Evolutionary conservation across 2,797 vertebrate genomes (phyloP).

Genomic region (Meriones psammophilus): DNA sequence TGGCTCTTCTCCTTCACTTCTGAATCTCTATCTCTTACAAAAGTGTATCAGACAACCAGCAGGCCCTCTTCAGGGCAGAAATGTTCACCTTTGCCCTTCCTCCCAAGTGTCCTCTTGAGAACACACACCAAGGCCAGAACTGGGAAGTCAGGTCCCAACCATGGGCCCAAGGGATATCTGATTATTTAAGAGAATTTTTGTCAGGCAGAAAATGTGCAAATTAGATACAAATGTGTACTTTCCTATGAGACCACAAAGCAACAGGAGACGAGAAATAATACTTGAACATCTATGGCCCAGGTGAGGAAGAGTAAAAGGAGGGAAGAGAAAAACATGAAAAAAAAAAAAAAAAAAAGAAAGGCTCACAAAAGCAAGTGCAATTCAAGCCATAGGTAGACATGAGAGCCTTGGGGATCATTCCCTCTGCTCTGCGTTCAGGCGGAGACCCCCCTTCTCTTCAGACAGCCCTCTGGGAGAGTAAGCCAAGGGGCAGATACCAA

Average conservation of each 20-base stretch:
- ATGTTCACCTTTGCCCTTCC: neutral
- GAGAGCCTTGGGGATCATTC: neutral
- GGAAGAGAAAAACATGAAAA: neutral
- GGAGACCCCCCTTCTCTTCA: neutral
- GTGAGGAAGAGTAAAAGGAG: neutral
- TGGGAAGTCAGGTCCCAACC: neutral
- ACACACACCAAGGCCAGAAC: neutral
- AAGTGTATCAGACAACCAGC: neutral
- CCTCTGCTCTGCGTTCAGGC: neutral
- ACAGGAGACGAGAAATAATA: neutral
- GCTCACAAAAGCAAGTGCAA: neutral
- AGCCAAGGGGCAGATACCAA: rapidly evolving
- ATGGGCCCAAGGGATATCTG: neutral
- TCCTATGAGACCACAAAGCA: neutral
- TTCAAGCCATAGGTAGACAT: neutral
- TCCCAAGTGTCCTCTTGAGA: neutral
- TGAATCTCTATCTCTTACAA: neutral
- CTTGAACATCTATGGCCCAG: neutral
- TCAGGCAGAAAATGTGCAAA: neutral
- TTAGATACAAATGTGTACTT: neutral
- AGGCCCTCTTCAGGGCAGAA: no score
- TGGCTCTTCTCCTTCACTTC: neutral
- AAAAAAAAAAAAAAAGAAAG: neutral
- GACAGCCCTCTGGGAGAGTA: neutral
- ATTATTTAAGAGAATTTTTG: neutral